Base-by-base conservation (phyloP, 2,888 invertebrate species). In the Beris chalybata region DNA sequence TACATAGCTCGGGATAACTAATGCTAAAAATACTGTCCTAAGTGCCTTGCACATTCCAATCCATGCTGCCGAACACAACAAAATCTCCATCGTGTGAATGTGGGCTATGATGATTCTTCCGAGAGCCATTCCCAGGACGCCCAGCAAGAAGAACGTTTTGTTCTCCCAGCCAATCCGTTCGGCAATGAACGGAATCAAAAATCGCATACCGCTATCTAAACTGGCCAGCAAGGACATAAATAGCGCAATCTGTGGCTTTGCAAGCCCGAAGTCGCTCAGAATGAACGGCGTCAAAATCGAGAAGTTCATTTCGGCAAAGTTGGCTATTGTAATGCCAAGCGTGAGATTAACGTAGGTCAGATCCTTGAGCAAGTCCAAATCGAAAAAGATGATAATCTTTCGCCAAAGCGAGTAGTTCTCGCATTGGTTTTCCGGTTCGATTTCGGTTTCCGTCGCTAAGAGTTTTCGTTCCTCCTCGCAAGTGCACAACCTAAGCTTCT, bases 221-320 rank as follows among this genome's bases (percentile, higher is more conserved):
- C 85, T 85, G 4, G 85, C 89, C 69, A 90, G 80, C 50, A 89
- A 77, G 0, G 90, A 89, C 87, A 90, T 89, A 61, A 86, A 86
- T 12, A 85, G 78, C 0, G 90, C 89, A 0, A 87, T 86, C 78
- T 89, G 76, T 3, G 75, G 53, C 0, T 75, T 78, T 3, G 79
- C 79, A 72, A 87, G 85, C 0, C 87, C 85, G 73, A 86, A 88
- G 73, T 89, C 90, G 15, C 83, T 83, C n/a, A 90, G 79, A 71
- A 90, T 88, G 70, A 90, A 89, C 1, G 90, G 89, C 0, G 89
- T 89, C 57, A 90, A 74, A 57, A 90, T 84, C 2, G 89, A 88
- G 75, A 90, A 90, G 76, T 90, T 90, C 5, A 89, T 73, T 76
- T 90, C 90, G 4, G 86, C 86, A 73, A 89, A 89, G 74, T 86